Evolutionary conservation across 2,888 invertebrate species (phyloP).

Genomic region (Trichogramma dendrolimi): DNA sequence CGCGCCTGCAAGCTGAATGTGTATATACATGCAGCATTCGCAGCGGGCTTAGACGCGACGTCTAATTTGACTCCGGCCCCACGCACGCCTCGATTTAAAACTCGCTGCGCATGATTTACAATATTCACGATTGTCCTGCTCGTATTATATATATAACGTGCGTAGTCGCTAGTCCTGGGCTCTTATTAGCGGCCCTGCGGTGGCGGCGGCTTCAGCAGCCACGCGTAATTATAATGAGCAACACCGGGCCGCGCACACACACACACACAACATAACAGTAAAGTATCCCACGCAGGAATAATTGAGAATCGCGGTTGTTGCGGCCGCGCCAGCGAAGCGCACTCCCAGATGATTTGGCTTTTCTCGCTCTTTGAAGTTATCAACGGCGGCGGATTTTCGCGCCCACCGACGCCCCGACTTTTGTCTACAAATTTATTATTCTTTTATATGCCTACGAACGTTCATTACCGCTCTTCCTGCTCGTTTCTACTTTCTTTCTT

Average conservation of each 20-base stretch:
- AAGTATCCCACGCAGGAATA: constrained; percentile 18
- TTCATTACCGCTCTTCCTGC: too few relatives aligned
- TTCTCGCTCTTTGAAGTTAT: too few relatives aligned
- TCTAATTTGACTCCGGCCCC: too few relatives aligned
- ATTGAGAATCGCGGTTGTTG: constrained; percentile 1
- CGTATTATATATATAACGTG: too few relatives aligned
- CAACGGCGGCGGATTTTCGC: too few relatives aligned
- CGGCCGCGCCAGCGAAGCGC: not conserved
- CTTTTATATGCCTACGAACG: too few relatives aligned
- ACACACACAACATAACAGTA: not conserved
- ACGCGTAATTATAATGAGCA: constrained; percentile 2
- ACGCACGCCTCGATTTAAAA: not conserved
- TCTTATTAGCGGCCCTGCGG: constrained; percentile 15
- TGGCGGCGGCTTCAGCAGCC: not conserved
- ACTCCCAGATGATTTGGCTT: not conserved
- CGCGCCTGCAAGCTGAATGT: not conserved
- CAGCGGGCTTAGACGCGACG: too few relatives aligned
- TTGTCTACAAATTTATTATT: too few relatives aligned
- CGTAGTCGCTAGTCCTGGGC: constrained; percentile 8
- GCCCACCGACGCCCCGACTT: too few relatives aligned
- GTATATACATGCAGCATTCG: not conserved
- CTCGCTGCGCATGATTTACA: constrained; percentile 9
- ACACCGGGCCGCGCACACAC: too few relatives aligned
- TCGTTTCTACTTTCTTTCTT: too few relatives aligned
- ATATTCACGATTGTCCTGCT: not conserved